Conservation (phyloP, 2,797 vertebrate genomes). For the Moxostoma hubbsi region DNA sequence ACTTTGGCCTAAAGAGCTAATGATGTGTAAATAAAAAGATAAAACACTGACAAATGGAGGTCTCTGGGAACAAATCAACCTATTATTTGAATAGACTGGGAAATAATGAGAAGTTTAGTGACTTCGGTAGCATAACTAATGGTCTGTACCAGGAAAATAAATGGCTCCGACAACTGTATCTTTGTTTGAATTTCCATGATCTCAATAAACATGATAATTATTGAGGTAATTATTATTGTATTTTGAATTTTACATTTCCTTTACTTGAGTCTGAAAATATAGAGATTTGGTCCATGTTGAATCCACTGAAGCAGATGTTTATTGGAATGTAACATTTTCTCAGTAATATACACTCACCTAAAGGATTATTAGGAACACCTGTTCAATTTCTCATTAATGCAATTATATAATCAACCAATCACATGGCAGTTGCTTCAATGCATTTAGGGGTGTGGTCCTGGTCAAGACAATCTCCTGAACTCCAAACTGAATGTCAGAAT, state of each 20-base stretch:
- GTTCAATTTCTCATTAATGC: no score
- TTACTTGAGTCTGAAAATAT: neutral
- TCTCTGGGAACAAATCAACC: neutral
- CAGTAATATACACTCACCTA: no score
- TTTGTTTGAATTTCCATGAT: conserved; percentile 25
- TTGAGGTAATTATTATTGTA: neutral
- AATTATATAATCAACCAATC: no score
- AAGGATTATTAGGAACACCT: no score
- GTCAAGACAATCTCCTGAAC: no score
- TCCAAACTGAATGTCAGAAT: no score
- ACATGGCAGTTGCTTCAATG: no score
- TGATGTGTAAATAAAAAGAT: conserved; percentile 2
- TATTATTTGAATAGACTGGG: neutral
- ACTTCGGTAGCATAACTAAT: conserved; percentile 11
- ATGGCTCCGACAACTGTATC: neutral
- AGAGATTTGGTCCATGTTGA: neutral
- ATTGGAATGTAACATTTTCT: no score
- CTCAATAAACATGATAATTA: conserved; percentile 7
- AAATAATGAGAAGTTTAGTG: conserved; percentile 4
- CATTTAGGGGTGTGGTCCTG: no score
- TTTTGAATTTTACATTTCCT: neutral
- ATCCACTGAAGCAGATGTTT: neutral
- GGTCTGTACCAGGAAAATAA: conserved; percentile 19
- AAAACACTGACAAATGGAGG: conserved; percentile 5
- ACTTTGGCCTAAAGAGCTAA: conserved; percentile 20